Evolutionary conservation across 2,888 invertebrate species (phyloP).

Genomic region (Neoitamus cyanurus): DNA sequence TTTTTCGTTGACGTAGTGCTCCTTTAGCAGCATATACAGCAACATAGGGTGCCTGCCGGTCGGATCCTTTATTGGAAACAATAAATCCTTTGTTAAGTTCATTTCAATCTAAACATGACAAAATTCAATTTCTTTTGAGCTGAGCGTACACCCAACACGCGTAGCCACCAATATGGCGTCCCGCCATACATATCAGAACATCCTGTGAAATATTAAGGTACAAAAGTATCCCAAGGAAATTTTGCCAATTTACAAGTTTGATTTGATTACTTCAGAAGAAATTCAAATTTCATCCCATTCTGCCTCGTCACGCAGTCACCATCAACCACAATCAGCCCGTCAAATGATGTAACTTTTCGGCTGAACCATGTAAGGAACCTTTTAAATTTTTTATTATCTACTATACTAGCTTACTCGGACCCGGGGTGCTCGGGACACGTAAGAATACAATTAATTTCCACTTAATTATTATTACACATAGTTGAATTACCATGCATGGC

Average conservation of each 20-base stretch:
- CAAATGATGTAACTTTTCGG: neutral
- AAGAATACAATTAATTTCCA: no score
- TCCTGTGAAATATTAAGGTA: neutral
- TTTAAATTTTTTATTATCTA: neutral
- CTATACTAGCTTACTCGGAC: no score
- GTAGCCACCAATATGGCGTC: neutral
- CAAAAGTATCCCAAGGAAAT: neutral
- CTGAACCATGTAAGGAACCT: neutral
- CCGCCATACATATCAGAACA: neutral
- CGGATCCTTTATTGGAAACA: neutral
- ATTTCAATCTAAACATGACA: neutral
- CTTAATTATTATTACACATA: no score
- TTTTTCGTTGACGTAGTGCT: neutral
- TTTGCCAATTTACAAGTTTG: neutral
- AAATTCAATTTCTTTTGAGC: neutral
- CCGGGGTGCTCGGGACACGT: no score
- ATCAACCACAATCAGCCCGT: neutral
- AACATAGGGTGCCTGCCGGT: neutral
- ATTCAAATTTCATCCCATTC: neutral
- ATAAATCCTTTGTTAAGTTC: conserved; percentile 1
- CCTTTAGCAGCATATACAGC: neutral
- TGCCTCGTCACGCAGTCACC: neutral
- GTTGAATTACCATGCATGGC: no score
- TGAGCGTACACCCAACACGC: neutral
- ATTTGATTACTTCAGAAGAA: neutral